phyloP scores from a whole-genome alignment of 2,888 invertebrate species.

The Amitus sp. region DNA sequence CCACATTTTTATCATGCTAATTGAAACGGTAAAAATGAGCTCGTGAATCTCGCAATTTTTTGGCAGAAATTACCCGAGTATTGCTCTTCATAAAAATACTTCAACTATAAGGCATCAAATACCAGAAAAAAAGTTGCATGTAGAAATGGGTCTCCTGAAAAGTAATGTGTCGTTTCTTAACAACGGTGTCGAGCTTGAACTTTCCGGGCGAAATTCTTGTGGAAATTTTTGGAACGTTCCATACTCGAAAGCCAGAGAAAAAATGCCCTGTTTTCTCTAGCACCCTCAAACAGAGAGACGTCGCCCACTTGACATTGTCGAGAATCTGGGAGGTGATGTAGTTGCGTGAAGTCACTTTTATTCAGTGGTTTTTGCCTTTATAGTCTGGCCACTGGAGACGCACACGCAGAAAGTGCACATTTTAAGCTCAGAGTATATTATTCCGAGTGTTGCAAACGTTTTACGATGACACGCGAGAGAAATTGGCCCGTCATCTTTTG shows the following conservation, averaged over 20 bases:
- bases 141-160: too few species aligned
- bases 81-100: too few species aligned
- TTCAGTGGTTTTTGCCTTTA: slow-evolving; percentile 1
- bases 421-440: too few species aligned
- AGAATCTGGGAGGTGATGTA: slow-evolving; percentile 19
- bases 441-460: slow-evolving; percentile 22
- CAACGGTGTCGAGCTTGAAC: too few species aligned
- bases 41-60: too few species aligned
- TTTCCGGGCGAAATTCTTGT: too few species aligned
- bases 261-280: slow-evolving; percentile 23
- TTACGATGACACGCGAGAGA: slow-evolving; percentile 25
- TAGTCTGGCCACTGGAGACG: background rate
- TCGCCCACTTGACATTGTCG: slow-evolving; percentile 30
- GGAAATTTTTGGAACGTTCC: background rate
- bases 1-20: too few species aligned
- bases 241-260: slow-evolving; percentile 4
- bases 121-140: too few species aligned
- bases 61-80: too few species aligned
- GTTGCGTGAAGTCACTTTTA: slow-evolving; percentile 17
- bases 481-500: slow-evolving; percentile 33
- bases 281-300: slow-evolving; percentile 31
- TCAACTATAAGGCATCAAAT: too few species aligned
- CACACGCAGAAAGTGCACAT: slow-evolving; percentile 10
- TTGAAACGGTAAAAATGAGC: too few species aligned
- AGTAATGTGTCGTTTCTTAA: too few species aligned